phyloP scores from a whole-genome alignment of 23 tunicate genomes.

The Pegea sp. region DNA sequence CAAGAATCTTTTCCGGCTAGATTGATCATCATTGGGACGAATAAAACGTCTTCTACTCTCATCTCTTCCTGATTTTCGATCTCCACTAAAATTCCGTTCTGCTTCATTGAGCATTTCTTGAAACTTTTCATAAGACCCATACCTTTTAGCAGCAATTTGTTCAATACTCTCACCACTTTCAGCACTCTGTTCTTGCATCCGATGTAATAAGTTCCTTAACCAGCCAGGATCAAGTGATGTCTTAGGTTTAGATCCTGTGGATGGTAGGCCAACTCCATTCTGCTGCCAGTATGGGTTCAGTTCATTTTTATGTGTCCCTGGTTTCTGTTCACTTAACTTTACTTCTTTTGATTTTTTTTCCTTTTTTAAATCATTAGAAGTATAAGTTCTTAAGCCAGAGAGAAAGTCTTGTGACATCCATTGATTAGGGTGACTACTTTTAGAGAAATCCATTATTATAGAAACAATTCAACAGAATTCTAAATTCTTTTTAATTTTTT shows the following conservation, averaged over 20 bases:
- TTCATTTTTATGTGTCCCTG: slow-evolving; percentile 60
- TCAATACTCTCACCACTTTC: slow-evolving; percentile 30
- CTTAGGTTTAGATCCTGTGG: not conserved
- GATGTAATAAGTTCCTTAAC: slow-evolving; percentile 38
- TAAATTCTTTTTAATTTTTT: no score
- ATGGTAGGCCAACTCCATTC: slow-evolving; percentile 65
- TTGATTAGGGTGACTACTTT: no score
- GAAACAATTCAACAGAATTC: no score
- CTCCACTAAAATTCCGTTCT: slow-evolving; percentile 12
- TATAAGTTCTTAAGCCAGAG: slow-evolving; percentile 13
- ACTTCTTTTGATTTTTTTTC: slow-evolving; percentile 9
- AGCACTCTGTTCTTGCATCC: slow-evolving; percentile 80
- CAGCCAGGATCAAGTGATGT: slow-evolving; percentile 15
- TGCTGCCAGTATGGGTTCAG: slow-evolving; percentile 82
- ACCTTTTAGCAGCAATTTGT: slow-evolving; percentile 66
- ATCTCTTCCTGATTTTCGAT: not conserved
- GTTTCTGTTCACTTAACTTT: slow-evolving; percentile 2
- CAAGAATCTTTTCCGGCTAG: slow-evolving; percentile 4
- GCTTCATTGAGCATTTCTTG: slow-evolving; percentile 30
- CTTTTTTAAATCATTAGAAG: slow-evolving; percentile 29
- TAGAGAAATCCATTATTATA: no score
- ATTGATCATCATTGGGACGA: slow-evolving; percentile 21
- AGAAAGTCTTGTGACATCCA: slow-evolving; percentile 27
- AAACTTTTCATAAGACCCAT: slow-evolving; percentile 71
- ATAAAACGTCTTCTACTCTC: slow-evolving; percentile 6